phyloP scores from a whole-genome alignment of 2,113 vertebrate genomes.

The Bubalus kerabau region DNA sequence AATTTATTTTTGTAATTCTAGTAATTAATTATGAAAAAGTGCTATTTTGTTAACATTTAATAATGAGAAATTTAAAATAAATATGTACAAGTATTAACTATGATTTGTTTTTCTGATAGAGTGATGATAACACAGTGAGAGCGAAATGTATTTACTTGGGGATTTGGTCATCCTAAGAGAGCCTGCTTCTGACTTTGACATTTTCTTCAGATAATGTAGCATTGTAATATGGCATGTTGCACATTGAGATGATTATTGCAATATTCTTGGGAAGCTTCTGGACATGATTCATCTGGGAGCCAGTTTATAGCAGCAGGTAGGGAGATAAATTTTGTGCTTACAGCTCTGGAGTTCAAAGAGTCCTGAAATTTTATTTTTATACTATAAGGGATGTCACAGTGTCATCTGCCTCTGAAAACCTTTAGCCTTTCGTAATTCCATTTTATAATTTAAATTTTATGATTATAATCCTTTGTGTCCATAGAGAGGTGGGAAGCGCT shows the following conservation, averaged over 20 bases:
- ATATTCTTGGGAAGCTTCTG: neutral
- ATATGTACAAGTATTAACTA: constrained; percentile 20
- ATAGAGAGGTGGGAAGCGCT: neutral
- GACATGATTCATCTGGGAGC: neutral
- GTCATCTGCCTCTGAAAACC: constrained; percentile 14
- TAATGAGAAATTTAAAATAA: constrained; percentile 14
- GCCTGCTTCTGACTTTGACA: neutral
- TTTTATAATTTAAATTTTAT: neutral
- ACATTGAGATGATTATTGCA: neutral
- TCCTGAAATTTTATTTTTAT: neutral
- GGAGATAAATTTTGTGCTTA: neutral
- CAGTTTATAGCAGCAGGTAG: neutral
- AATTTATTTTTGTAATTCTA: constrained; percentile 36
- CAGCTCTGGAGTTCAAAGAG: neutral
- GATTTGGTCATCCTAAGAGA: neutral
- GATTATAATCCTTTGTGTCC: neutral
- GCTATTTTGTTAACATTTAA: constrained; percentile 44
- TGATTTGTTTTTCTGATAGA: neutral
- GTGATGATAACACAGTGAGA: neutral
- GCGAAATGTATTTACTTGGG: neutral
- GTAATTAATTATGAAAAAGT: constrained; percentile 42
- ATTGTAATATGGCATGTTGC: neutral
- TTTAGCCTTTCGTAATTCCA: neutral
- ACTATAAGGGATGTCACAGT: neutral
- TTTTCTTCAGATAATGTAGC: neutral